These are phyloP conservation scores for Itoplectis maculator DNA, from an alignment of 2,888 invertebrate genomes.

Conservation along the genomic window DNA sequence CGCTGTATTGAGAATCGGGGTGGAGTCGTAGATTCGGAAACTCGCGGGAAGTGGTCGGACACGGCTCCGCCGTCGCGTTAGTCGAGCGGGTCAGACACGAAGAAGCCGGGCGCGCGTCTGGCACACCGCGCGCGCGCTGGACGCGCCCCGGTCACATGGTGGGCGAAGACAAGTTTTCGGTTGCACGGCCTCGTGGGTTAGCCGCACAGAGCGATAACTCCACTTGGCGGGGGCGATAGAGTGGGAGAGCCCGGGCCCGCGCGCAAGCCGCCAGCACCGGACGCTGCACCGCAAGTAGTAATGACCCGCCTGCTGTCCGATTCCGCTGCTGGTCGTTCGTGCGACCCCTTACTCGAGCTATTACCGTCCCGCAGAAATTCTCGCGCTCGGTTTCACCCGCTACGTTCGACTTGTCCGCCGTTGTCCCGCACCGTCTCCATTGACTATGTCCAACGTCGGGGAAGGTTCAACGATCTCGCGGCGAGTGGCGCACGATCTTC, in stretches of 20 bases:
- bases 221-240: constrained; percentile 35
- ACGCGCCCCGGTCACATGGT: too few relatives aligned
- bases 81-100: constrained; percentile 27
- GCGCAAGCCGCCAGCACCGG: constrained; percentile 36
- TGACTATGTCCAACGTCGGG: not conserved
- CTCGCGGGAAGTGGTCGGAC: constrained; percentile 24
- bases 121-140: constrained; percentile 20
- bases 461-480: not conserved
- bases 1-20: constrained; percentile 23
- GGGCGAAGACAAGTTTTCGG: constrained; percentile 28
- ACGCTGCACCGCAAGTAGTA: constrained; percentile 55
- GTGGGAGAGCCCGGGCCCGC: constrained; percentile 42
- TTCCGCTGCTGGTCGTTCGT: constrained; percentile 43
- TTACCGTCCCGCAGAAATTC: constrained; percentile 38
- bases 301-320: constrained; percentile 50
- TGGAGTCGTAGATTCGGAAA: not conserved
- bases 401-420: not conserved
- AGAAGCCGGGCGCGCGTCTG: constrained; percentile 19
- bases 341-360: constrained; percentile 27
- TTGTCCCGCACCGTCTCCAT: not conserved
- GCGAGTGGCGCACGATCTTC: constrained; percentile 20
- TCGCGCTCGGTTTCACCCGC: constrained; percentile 9
- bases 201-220: constrained; percentile 53
- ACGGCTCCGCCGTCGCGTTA: not conserved
- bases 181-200: constrained; percentile 22